phyloP scores from a whole-genome alignment of 2,113 vertebrate species.

The Nycticebus coucang region DNA sequence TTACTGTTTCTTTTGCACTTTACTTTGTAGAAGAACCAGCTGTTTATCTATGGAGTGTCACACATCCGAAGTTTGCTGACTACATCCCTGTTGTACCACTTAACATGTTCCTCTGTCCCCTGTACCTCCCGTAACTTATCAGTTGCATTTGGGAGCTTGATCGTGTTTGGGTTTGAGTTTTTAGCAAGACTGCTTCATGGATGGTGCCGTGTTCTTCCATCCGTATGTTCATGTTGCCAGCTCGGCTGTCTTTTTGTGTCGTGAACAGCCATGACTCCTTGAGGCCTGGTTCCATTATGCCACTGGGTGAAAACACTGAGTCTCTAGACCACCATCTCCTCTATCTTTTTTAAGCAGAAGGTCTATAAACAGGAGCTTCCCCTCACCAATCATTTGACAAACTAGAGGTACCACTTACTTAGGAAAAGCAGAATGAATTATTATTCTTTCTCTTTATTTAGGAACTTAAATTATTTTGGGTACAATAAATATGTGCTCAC shows the following conservation, averaged over 20 bases:
- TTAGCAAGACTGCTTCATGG: not conserved
- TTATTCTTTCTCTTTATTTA: not conserved
- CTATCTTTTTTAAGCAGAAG: not conserved
- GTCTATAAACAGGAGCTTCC: not conserved
- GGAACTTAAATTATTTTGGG: not conserved
- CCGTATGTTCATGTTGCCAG: not conserved
- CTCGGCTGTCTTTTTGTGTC: not conserved
- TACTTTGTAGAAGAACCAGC: not conserved
- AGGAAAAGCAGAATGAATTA: not conserved
- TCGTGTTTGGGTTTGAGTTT: not conserved
- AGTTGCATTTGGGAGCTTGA: not conserved
- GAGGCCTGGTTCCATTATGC: not conserved
- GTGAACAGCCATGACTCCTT: not conserved
- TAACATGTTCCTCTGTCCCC: not conserved
- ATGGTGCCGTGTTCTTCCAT: fast-evolving
- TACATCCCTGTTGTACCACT: not conserved
- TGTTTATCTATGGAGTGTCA: not conserved
- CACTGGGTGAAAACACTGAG: not conserved
- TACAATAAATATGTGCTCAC: not conserved
- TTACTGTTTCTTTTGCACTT: not conserved
- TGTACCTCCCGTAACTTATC: not conserved
- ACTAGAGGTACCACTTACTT: too few relatives aligned
- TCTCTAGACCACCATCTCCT: not conserved
- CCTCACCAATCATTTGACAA: not conserved
- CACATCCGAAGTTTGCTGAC: not conserved